Base-by-base conservation (phyloP, 1,140 invertebrate species). In the Dinothrombium tinctorium region DNA sequence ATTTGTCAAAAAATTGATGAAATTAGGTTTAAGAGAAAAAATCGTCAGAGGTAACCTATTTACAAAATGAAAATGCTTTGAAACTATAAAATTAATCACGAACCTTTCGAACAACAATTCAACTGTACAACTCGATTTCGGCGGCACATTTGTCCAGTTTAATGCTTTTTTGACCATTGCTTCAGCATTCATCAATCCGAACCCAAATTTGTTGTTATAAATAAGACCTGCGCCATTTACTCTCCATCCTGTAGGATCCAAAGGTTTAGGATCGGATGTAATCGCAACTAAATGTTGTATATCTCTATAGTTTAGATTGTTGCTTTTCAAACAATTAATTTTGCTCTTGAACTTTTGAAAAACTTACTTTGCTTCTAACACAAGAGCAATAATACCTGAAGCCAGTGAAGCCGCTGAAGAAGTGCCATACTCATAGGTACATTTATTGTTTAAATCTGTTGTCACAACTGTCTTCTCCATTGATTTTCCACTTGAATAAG, bases 131-230 rank as follows among this genome's bases (percentile, higher is more conserved):
- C 90, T 87, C 54, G 87, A 82, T 57, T 95, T 87, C 15, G 80
- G 73, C 2, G 90, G 89, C n/a, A 94, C 86, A 12, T 71, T 73
- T 3, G 71, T 76, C 90, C 92, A 96, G 49, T 78, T 72, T 54
- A 82, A 73, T 4, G 90, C 87, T 44, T 90, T 59, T 31, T 67
- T 72, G 1, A 95, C 86, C 74, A 96, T 79, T 7, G 73, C 73
- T n/a, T 73, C 74, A 3, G 86, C 89, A 61, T 96, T 89, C 82
- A 98, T 92, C 17, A 98, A 59, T 9, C 92, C 92, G 56, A 95
- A 98, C 7, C 92, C 90, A 56, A 94, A 95, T 58, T 89, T 86
- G n/a, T 43, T 46, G 23, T 52, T 53, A 55, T 72, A 76, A 57
- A 67, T 69, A 26, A 77, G 65, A 22, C 76, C 76, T 20, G 67